phyloP scores from a whole-genome alignment of 2,113 vertebrate genomes.

The Macaca nemestrina region DNA sequence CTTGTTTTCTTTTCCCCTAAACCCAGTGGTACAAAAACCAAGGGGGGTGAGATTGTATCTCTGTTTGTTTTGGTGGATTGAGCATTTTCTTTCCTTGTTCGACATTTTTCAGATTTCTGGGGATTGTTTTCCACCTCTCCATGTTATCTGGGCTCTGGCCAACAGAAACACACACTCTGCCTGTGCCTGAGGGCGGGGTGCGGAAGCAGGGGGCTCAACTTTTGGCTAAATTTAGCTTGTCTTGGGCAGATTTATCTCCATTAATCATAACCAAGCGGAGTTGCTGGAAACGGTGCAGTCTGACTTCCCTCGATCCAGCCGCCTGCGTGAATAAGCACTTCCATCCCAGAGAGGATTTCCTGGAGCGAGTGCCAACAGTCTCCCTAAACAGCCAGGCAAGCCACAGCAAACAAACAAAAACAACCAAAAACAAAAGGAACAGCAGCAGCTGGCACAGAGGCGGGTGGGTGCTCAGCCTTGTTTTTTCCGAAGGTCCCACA shows the following conservation, averaged over 20 bases:
- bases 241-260: constrained; percentile 72
- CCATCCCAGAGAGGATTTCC: constrained; percentile 63
- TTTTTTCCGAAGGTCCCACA: no score
- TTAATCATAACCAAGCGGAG: constrained; percentile 56
- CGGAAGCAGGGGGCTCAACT: neutral
- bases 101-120: constrained; percentile 74
- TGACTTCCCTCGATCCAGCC: constrained; percentile 17
- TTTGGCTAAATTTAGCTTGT: constrained; percentile 65
- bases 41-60: neutral
- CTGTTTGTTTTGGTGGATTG: neutral
- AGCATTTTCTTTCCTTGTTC: constrained; percentile 45
- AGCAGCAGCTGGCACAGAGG: neutral
- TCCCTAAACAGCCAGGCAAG: neutral
- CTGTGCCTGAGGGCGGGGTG: neutral
- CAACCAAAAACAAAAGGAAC: neutral
- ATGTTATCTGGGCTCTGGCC: constrained; percentile 62
- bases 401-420: neutral
- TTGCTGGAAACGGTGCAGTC: constrained; percentile 37
- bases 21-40: neutral
- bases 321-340: constrained; percentile 42
- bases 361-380: constrained; percentile 23
- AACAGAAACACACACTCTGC: constrained; percentile 68
- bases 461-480: accelerated
- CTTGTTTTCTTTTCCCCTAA: neutral
- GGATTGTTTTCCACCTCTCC: constrained; percentile 66